phyloP scores from a whole-genome alignment of 2,888 invertebrate species.

The Hedychridium roseum region DNA sequence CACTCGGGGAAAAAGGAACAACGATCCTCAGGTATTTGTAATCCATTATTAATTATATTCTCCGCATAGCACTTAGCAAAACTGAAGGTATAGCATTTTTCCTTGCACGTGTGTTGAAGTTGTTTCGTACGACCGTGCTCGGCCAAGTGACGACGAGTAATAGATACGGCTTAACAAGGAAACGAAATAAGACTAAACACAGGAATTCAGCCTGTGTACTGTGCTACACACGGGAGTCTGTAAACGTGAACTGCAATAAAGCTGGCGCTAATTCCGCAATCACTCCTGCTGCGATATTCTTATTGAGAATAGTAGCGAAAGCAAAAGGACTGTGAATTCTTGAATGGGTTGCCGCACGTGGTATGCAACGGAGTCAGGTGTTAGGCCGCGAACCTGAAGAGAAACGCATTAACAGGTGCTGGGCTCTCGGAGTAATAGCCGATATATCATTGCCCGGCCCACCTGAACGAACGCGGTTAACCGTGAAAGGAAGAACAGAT shows the following conservation, averaged over 20 bases:
- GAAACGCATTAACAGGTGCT: slow-evolving; percentile 58
- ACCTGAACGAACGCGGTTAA: slow-evolving; percentile 28
- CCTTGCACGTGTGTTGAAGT: too few species aligned
- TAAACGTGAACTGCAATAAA: too few species aligned
- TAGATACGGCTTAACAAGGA: too few species aligned
- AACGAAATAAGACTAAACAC: too few species aligned
- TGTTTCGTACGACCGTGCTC: too few species aligned
- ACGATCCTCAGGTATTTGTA: background rate
- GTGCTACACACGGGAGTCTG: background rate
- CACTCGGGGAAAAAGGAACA: background rate
- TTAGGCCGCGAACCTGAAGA: slow-evolving; percentile 41
- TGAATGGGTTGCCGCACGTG: slow-evolving; percentile 29
- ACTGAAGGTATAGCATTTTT: too few species aligned
- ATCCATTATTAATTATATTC: too few species aligned
- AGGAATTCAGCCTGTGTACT: too few species aligned
- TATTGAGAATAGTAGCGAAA: slow-evolving; percentile 44
- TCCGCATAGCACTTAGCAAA: too few species aligned
- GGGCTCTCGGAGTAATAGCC: slow-evolving; percentile 50
- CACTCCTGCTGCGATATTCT: slow-evolving; percentile 46
- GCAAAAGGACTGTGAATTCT: slow-evolving; percentile 39
- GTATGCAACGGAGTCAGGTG: slow-evolving; percentile 47
- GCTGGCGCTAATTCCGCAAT: slow-evolving; percentile 19
- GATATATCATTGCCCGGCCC: slow-evolving; percentile 51
- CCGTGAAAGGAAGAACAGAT: slow-evolving; percentile 11
- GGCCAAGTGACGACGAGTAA: too few species aligned